A percentile compares a stretch with the other conserved stretches of the same genome.
phyloP scores from a whole-genome alignment of 2,888 invertebrate genomes.

The Cristatella mucedo region DNA sequence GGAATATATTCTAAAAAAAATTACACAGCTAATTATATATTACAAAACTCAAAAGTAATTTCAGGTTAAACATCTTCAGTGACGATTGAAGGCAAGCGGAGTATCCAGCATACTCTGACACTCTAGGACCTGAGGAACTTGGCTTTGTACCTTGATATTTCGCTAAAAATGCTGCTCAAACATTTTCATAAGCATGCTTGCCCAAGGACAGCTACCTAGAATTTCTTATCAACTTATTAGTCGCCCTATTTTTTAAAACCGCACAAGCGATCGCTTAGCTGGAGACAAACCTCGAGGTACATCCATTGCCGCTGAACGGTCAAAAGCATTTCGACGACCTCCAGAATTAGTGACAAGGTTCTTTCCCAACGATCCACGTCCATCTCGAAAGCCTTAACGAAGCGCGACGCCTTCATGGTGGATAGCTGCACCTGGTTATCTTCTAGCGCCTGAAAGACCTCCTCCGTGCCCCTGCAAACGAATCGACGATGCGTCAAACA shows the following conservation, averaged over 20 bases:
- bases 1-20: constrained; percentile 55
- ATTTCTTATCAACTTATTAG: too few species aligned
- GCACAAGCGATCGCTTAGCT: too few species aligned
- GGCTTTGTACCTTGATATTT: too few species aligned
- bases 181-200: too few species aligned
- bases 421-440: constrained; percentile 69
- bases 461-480: constrained; percentile 46
- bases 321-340: constrained; percentile 62
- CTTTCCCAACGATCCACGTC: constrained; percentile 75
- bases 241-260: too few species aligned
- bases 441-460: constrained; percentile 60
- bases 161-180: too few species aligned
- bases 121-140: too few species aligned
- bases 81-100: too few species aligned
- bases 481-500: background rate
- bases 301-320: constrained; percentile 68
- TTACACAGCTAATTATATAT: background rate
- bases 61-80: too few species aligned
- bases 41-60: too few species aligned
- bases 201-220: too few species aligned
- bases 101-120: too few species aligned
- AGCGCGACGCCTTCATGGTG: constrained; percentile 66
- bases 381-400: constrained; percentile 64
- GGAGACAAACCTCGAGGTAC: constrained; percentile 56
- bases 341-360: constrained; percentile 60